A percentile compares a stretch with the other conserved stretches of the same genome.
These are phyloP conservation scores for Gibbula magus DNA, from an alignment of 2,888 invertebrate species.

Conservation along the genomic window DNA sequence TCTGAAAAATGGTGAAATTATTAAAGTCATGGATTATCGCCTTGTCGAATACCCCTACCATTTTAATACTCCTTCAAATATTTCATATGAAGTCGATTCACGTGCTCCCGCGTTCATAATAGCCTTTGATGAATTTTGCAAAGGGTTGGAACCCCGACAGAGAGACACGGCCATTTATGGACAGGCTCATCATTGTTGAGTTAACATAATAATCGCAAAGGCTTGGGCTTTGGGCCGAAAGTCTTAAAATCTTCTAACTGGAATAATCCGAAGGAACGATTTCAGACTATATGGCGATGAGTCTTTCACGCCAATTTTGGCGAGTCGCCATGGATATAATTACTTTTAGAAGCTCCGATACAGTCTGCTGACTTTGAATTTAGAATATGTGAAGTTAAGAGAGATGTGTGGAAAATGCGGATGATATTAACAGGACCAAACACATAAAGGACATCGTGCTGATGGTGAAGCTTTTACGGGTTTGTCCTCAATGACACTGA, in stretches of 20 bases:
- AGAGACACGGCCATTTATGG: conserved; percentile 3
- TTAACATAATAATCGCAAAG: conserved; percentile 19
- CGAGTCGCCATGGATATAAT: conserved; percentile 24
- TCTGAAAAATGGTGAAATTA: background rate
- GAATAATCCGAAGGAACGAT: conserved; percentile 18
- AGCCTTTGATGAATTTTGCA: conserved; percentile 16
- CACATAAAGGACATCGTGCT: conserved; percentile 6
- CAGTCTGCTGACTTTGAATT: conserved; percentile 16
- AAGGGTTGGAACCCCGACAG: background rate
- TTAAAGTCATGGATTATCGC: background rate
- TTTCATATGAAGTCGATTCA: conserved; percentile 18
- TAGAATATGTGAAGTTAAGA: conserved; percentile 16
- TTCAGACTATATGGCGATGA: conserved; percentile 16
- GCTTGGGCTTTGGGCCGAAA: background rate
- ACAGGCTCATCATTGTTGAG: conserved; percentile 1
- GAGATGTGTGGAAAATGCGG: conserved; percentile 5
- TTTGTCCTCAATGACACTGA: conserved; percentile 10
- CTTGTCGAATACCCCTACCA: background rate
- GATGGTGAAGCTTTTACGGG: background rate
- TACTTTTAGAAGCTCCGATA: conserved; percentile 9
- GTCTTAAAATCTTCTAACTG: conserved; percentile 13
- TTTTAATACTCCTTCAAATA: background rate
- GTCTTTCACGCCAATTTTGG: conserved; percentile 24
- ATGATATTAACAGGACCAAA: background rate
- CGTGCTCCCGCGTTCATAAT: conserved; percentile 3